A percentile compares a stretch with the other conserved stretches of the same genome.
phyloP scores from a whole-genome alignment of 2,113 vertebrate species.

The Sitta europaea region DNA sequence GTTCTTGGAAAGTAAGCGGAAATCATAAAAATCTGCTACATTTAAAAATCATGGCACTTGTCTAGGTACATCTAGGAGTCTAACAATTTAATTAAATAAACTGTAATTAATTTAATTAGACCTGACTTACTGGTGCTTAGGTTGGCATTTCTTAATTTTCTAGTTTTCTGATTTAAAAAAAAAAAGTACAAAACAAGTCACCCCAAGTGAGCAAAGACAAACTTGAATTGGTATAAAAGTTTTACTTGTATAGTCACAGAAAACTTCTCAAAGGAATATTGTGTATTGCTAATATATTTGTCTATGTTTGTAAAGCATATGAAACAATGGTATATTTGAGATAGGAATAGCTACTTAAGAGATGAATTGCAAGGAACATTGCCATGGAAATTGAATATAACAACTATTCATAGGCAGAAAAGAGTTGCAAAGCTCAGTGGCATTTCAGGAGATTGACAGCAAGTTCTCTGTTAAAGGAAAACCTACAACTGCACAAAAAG shows the following conservation, averaged over 20 bases:
- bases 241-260: neutral
- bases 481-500: neutral
- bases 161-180: neutral
- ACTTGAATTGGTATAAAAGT: neutral
- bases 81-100: neutral
- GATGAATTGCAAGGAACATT: neutral
- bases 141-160: neutral
- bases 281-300: neutral
- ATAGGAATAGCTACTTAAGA: neutral
- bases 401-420: conserved; percentile 19
- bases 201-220: neutral
- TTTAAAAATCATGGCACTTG: neutral
- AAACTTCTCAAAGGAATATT: neutral
- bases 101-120: neutral
- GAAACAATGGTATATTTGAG: neutral
- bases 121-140: neutral
- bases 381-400: conserved; percentile 31
- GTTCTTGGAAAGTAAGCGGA: neutral
- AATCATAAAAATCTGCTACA: neutral
- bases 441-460: conserved; percentile 34
- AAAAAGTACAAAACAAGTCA: neutral
- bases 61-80: neutral
- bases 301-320: neutral
- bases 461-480: neutral
- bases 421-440: conserved; percentile 29